phyloP scores from a whole-genome alignment of 2,113 vertebrate species.

The Lota lota region DNA sequence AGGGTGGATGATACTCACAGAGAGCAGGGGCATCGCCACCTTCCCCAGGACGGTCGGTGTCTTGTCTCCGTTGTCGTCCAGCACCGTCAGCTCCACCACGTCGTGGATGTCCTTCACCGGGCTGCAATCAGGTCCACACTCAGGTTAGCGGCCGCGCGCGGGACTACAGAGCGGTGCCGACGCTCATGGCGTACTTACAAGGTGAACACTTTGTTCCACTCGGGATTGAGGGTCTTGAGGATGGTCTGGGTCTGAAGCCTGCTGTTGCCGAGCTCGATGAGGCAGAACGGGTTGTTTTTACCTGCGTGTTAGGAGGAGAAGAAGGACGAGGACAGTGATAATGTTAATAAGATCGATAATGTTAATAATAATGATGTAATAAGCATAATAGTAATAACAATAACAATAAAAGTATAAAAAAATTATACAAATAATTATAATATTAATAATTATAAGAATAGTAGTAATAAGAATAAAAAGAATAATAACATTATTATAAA shows the following conservation, averaged over 20 bases:
- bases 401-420: not conserved
- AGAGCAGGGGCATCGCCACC: conserved; percentile 89
- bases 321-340: not conserved
- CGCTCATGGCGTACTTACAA: conserved; percentile 77
- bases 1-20: conserved; percentile 74
- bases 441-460: too few species aligned
- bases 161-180: not conserved
- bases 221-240: conserved; percentile 90
- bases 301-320: conserved; percentile 66
- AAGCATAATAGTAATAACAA: not conserved
- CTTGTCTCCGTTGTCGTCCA: conserved; percentile 94
- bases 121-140: conserved; percentile 61
- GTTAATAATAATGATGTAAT: not conserved
- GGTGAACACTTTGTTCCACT: conserved; percentile 93
- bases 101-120: conserved; percentile 95
- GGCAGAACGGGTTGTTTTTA: conserved; percentile 91
- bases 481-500: too few species aligned
- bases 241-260: conserved; percentile 89
- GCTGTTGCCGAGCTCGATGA: conserved; percentile 88
- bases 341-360: too few species aligned
- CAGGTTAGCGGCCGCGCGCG: too few species aligned
- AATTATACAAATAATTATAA: conserved; percentile 48
- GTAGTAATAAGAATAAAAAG: too few species aligned
- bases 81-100: conserved; percentile 86
- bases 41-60: conserved; percentile 89